Evolutionary conservation across 2,797 vertebrate genomes (phyloP), one percentile per base, ranked within the genome.

Genomic region (Tachyglossus aculeatus): DNA sequence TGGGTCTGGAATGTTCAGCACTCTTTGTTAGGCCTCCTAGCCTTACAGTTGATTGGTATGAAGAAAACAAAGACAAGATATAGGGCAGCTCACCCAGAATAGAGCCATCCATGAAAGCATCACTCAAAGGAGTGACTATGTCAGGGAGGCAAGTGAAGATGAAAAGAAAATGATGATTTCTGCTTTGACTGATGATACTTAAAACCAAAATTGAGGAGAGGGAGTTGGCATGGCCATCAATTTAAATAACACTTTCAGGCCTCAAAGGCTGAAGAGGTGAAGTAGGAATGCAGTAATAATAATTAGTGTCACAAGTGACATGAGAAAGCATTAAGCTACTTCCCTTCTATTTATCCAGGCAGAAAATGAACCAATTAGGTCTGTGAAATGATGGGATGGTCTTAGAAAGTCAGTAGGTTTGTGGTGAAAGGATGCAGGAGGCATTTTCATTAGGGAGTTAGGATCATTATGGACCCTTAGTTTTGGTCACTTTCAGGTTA

Each of bases 211-310:
- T 48, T 16, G 43, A 48, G 29, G 61, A 40, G 22, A n/a, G 33
- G 21, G 71, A 67, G 43, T 41, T 71, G 69, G 24, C 32, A 27
- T 47, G 55, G 39, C 48, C 54, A 12, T 79, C 73, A 50, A 55
- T 40, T 51, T 25, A 81, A 81, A 21, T 66, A 80, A 58, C 71
- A 36, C 38, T 62, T 84, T 78, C 71, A 72, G 51, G 40, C 66
- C 40, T 75, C 76, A 13, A 14, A 43, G 44, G 80, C 77, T 65
- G 62, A 64, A 74, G 37, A 56, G 34, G 14, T 14, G 5, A 48
- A 13, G 69, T 67, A 69, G 40, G 45, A 81, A 66, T 66, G 52
- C 19, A 37, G 18, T 67, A 70, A 71, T 61, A 71, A 60, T 44
- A 44, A 39, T 59, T 77, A 16, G 64, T 57, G 27, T 82, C 10